Evolutionary conservation across 2,888 invertebrate genomes (phyloP).

Genomic region (Volucella inflata): DNA sequence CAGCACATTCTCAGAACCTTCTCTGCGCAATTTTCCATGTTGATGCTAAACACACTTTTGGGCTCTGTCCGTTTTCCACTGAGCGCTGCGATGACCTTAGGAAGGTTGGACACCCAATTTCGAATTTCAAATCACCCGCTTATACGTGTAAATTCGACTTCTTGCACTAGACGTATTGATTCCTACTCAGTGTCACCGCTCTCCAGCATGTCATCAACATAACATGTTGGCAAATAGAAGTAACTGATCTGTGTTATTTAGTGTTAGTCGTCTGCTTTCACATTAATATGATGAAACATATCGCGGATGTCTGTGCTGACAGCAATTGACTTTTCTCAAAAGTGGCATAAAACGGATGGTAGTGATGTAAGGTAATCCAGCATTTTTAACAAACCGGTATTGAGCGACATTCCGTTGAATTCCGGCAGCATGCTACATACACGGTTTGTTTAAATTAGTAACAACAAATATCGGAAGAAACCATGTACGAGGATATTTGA

Average conservation of each 20-base stretch:
- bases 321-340: too few relatives aligned
- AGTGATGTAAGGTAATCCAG: too few relatives aligned
- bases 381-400: too few relatives aligned
- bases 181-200: conserved; percentile 73
- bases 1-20: conserved; percentile 68
- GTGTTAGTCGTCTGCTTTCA: conserved; percentile 74
- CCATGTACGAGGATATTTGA: too few relatives aligned
- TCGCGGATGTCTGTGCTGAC: conserved; percentile 78
- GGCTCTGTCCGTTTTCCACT: conserved; percentile 22
- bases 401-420: too few relatives aligned
- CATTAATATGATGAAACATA: conserved; percentile 77
- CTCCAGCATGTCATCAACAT: conserved; percentile 78
- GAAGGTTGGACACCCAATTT: conserved; percentile 66
- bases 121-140: conserved; percentile 57
- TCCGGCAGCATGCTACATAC: too few relatives aligned
- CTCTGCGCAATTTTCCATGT: too few relatives aligned
- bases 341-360: too few relatives aligned
- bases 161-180: conserved; percentile 55
- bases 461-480: too few relatives aligned
- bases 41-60: too few relatives aligned
- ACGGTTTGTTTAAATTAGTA: too few relatives aligned
- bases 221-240: conserved; percentile 67
- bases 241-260: conserved; percentile 63
- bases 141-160: conserved; percentile 45
- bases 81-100: conserved; percentile 22